Evolutionary conservation across 2,113 vertebrate species (phyloP).

Genomic region (Cynocephalus volans): DNA sequence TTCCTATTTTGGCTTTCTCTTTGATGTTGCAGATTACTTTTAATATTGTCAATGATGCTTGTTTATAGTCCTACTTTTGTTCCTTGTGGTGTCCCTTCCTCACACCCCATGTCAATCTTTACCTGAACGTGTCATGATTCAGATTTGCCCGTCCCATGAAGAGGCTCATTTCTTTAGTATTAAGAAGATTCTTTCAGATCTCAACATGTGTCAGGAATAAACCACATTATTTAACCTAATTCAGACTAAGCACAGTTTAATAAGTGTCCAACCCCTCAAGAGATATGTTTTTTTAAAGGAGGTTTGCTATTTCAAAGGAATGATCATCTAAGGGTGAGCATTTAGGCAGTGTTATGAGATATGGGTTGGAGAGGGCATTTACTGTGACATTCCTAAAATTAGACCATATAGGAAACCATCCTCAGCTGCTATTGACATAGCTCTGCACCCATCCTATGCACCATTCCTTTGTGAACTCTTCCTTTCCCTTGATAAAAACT

Average conservation of each 20-base stretch:
- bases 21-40: not conserved
- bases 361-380: not conserved
- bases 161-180: not conserved
- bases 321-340: not conserved
- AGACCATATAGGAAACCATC: not conserved
- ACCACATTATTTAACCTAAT: conserved; percentile 17
- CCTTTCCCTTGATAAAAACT: not conserved
- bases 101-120: not conserved
- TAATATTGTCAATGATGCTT: conserved; percentile 5
- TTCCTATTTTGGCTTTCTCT: not conserved
- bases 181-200: conserved; percentile 8
- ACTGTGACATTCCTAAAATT: conserved; percentile 44
- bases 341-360: conserved; percentile 10
- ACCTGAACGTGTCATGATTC: not conserved
- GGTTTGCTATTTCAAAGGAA: conserved; percentile 47
- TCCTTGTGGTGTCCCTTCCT: not conserved
- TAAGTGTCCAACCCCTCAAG: not conserved
- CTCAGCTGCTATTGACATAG: not conserved
- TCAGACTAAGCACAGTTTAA: not conserved
- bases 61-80: not conserved
- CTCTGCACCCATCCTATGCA: not conserved
- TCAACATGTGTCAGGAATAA: conserved; percentile 31
- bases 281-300: conserved; percentile 4
- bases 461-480: not conserved
- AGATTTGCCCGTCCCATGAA: not conserved